phyloP scores from a whole-genome alignment of 2,888 invertebrate species.

The Caenorhabditis sp. region DNA sequence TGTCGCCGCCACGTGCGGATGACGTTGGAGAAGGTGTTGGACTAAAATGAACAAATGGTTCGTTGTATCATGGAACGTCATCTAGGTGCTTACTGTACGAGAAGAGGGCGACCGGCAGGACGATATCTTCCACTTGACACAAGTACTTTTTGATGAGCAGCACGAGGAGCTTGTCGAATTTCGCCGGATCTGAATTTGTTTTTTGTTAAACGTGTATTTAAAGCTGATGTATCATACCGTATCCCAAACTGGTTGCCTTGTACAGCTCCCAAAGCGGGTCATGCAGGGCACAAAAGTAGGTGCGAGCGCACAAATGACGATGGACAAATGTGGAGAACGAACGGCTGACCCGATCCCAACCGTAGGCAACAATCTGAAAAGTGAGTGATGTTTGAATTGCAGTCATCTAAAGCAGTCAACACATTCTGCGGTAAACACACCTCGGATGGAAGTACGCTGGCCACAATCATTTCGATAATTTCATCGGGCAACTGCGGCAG shows the following conservation, averaged over 20 bases:
- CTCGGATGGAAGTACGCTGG: constrained; percentile 38
- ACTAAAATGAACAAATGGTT: constrained; percentile 23
- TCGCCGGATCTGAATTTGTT: constrained; percentile 29
- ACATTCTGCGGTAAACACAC: no score
- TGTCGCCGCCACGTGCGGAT: constrained; percentile 44
- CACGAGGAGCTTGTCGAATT: constrained; percentile 49
- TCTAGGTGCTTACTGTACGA: constrained; percentile 46
- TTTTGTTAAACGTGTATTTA: neutral
- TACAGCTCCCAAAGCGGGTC: constrained; percentile 56
- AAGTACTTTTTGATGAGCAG: constrained; percentile 54
- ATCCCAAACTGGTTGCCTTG: constrained; percentile 3
- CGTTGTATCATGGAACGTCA: neutral
- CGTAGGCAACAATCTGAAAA: constrained; percentile 58
- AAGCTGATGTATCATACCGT: constrained; percentile 22
- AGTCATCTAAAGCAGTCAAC: no score
- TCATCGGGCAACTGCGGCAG: constrained; percentile 51
- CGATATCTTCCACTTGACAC: constrained; percentile 50
- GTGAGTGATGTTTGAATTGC: neutral
- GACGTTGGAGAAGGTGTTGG: constrained; percentile 43
- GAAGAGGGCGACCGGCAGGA: constrained; percentile 46
- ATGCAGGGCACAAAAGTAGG: constrained; percentile 48
- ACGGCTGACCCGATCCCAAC: constrained; percentile 52
- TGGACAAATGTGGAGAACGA: constrained; percentile 46
- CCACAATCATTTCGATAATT: constrained; percentile 41
- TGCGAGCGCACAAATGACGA: constrained; percentile 24